A percentile compares a stretch with the other conserved stretches of the same genome.
Evolutionary conservation across 2,113 vertebrate species (phyloP).

Genomic region (Monopterus albus): DNA sequence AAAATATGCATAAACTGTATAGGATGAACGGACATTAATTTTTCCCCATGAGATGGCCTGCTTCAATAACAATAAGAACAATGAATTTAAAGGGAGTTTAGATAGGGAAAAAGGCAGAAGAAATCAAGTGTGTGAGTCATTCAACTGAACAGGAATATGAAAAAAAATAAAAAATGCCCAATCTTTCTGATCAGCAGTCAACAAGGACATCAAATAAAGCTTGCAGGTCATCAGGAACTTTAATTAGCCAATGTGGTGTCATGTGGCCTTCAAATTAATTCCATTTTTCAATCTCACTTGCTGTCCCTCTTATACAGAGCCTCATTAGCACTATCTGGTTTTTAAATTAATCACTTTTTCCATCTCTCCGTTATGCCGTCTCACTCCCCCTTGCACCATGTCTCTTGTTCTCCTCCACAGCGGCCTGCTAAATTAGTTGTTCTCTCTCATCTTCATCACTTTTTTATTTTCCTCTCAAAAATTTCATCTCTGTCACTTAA

Average conservation of each 20-base stretch:
- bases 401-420: constrained; percentile 19
- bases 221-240: constrained; percentile 19
- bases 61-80: too few species aligned
- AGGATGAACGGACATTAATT: constrained; percentile 1
- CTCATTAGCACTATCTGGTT: constrained; percentile 41
- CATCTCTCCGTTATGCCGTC: constrained; percentile 9
- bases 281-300: constrained; percentile 19
- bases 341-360: constrained; percentile 50
- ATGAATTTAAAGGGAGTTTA: too few species aligned
- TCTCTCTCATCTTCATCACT: constrained; percentile 44
- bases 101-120: too few species aligned
- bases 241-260: constrained; percentile 23
- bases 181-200: constrained; percentile 14
- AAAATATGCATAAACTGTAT: constrained; percentile 21
- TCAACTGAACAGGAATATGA: too few species aligned
- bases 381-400: constrained; percentile 15
- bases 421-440: constrained; percentile 41
- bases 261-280: constrained; percentile 44
- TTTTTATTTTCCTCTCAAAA: constrained; percentile 27
- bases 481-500: constrained; percentile 10
- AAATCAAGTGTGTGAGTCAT: too few species aligned
- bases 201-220: constrained; percentile 41
- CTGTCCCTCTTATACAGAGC: constrained; percentile 28
- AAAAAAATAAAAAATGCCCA: too few species aligned
- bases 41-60: too few species aligned